phyloP scores from a whole-genome alignment of 2,888 invertebrate species.

The Taphrorychus bicolor region DNA sequence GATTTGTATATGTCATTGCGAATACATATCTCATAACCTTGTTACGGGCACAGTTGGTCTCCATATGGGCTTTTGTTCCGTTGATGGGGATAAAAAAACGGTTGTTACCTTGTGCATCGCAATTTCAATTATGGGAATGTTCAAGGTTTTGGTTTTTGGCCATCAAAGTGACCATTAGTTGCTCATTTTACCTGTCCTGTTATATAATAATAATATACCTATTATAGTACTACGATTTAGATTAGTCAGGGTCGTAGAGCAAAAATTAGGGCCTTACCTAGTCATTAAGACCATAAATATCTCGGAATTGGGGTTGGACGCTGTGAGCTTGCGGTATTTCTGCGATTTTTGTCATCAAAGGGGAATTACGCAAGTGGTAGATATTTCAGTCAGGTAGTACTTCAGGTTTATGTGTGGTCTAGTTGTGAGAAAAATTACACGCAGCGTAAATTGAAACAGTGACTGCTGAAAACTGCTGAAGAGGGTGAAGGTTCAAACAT shows the following conservation, averaged over 20 bases:
- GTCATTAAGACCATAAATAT: slow-evolving; percentile 12
- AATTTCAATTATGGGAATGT: neutral
- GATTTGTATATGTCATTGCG: slow-evolving; percentile 3
- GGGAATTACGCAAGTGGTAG: neutral
- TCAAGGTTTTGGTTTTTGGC: neutral
- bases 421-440: too few relatives aligned
- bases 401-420: too few relatives aligned
- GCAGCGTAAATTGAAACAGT: too few relatives aligned
- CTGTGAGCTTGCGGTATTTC: neutral
- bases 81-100: neutral
- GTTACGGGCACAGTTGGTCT: neutral
- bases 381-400: too few relatives aligned
- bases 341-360: slow-evolving; percentile 1
- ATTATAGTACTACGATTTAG: slow-evolving; percentile 14
- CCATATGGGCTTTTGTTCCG: neutral
- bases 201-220: neutral
- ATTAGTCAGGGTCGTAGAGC: slow-evolving; percentile 16
- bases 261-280: slow-evolving; percentile 16
- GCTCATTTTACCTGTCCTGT: too few relatives aligned
- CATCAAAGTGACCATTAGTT: too few relatives aligned
- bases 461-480: too few relatives aligned
- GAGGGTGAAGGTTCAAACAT: too few relatives aligned
- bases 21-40: neutral
- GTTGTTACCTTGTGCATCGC: neutral
- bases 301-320: neutral